Conservation (phyloP, 2,888 invertebrate species). For the Papilio gigon region DNA sequence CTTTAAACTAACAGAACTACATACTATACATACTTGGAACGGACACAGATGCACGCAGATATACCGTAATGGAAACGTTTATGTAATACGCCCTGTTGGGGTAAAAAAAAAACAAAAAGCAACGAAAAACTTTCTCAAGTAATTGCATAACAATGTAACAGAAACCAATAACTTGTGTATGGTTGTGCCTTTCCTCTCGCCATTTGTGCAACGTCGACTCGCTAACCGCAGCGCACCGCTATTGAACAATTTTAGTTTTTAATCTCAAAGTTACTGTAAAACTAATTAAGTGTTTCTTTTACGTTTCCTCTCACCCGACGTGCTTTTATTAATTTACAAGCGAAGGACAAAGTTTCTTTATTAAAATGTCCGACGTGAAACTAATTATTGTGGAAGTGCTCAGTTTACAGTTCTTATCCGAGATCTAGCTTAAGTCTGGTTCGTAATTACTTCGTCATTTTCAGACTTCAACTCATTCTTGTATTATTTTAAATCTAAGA, state of each 20-base stretch:
- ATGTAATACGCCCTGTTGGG: not conserved
- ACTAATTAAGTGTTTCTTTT: slow-evolving; percentile 49
- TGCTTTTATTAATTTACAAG: slow-evolving; percentile 38
- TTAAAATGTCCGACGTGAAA: slow-evolving; percentile 31
- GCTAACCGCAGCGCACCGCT: slow-evolving; percentile 33
- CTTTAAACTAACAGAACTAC: too few relatives aligned
- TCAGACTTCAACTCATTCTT: not conserved
- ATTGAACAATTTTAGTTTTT: slow-evolving; percentile 47
- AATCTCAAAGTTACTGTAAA: slow-evolving; percentile 46
- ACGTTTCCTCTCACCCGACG: slow-evolving; percentile 39
- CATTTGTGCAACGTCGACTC: slow-evolving; percentile 43
- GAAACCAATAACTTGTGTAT: slow-evolving; percentile 39
- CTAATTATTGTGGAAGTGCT: slow-evolving; percentile 28
- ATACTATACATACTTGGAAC: too few relatives aligned
- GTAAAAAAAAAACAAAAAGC: not conserved
- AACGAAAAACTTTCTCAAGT: slow-evolving; percentile 24
- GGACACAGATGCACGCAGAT: too few relatives aligned
- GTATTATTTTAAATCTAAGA: not conserved
- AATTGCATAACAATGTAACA: slow-evolving; percentile 37
- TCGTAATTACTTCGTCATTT: not conserved
- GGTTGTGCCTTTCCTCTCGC: slow-evolving; percentile 39
- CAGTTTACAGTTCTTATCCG: slow-evolving; percentile 9
- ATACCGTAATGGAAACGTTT: too few relatives aligned
- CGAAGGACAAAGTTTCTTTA: slow-evolving; percentile 40
- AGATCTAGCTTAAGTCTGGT: not conserved